A percentile compares a stretch with the other conserved stretches of the same genome.
These are phyloP conservation scores for Choreutis nemorana DNA, from an alignment of 2,888 invertebrate species.

Conservation along the genomic window DNA sequence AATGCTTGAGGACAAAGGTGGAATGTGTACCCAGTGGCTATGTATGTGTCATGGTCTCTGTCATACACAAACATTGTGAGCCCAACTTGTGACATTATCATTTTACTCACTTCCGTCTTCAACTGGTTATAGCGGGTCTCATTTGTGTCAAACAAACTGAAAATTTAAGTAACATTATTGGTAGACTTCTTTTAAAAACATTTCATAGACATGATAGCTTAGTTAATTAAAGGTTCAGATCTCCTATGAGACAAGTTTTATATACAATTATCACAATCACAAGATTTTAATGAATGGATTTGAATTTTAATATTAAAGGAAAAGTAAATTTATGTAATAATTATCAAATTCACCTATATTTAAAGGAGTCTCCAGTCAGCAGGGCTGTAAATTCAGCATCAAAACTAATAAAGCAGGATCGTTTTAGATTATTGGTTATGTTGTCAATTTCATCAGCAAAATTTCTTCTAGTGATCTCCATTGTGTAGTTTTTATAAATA, in stretches of 20 bases:
- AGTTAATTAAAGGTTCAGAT: background rate
- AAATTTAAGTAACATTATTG: conserved; percentile 11
- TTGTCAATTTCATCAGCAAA: conserved; percentile 64
- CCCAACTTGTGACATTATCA: conserved; percentile 74
- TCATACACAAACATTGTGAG: conserved; percentile 70
- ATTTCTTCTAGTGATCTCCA: conserved; percentile 72
- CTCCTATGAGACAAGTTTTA: background rate
- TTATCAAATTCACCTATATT: conserved; percentile 53
- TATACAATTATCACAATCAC: background rate
- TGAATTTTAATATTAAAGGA: background rate
- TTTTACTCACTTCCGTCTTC: conserved; percentile 42
- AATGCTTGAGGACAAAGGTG: conserved; percentile 72
- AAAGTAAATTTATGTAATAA: conserved; percentile 1
- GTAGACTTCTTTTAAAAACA: background rate
- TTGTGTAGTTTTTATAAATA: too few species aligned
- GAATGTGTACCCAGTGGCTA: conserved; percentile 71
- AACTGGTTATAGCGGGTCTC: conserved; percentile 42
- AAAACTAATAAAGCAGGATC: conserved; percentile 70
- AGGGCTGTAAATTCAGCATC: conserved; percentile 79
- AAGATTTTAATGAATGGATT: background rate
- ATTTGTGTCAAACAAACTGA: conserved; percentile 46
- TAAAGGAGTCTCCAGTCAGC: conserved; percentile 41
- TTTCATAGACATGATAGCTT: background rate
- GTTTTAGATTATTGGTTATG: conserved; percentile 62
- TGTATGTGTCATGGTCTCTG: conserved; percentile 65